Percentiles rank a stretch among this genome's conserved stretches.
Conservation (phyloP, 2,113 vertebrate genomes). For the Seriola dumerili region DNA sequence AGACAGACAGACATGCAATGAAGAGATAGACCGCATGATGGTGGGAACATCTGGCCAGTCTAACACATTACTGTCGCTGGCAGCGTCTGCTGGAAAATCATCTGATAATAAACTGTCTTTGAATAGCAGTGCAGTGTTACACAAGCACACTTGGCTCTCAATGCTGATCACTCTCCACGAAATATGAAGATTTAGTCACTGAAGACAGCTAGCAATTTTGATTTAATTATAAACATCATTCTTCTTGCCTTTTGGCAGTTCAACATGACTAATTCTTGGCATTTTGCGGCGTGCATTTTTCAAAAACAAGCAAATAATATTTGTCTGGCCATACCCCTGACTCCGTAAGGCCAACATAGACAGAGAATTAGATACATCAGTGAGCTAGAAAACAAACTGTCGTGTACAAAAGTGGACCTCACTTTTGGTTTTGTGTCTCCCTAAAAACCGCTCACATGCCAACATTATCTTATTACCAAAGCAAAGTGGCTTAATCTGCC, state of each 20-base stretch:
- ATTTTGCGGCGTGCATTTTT: neutral
- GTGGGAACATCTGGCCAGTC: slow-evolving; percentile 60
- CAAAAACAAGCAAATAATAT: slow-evolving; percentile 15
- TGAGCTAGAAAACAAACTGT: neutral
- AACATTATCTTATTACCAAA: too few species aligned
- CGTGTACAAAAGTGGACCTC: neutral
- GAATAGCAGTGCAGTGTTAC: slow-evolving; percentile 19
- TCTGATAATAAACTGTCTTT: slow-evolving; percentile 46
- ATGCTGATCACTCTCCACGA: slow-evolving; percentile 19
- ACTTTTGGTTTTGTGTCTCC: neutral
- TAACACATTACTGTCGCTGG: slow-evolving; percentile 36
- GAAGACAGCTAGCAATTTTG: slow-evolving; percentile 12
- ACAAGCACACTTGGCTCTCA: slow-evolving; percentile 28
- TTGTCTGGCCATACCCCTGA: slow-evolving; percentile 19
- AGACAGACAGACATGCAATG: neutral
- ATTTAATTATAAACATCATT: slow-evolving; percentile 34
- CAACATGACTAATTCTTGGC: slow-evolving; percentile 24
- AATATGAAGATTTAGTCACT: slow-evolving; percentile 1
- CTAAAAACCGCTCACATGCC: neutral
- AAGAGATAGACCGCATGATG: slow-evolving; percentile 6
- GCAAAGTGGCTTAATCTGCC: too few species aligned
- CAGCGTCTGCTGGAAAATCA: slow-evolving; percentile 49
- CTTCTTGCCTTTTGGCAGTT: slow-evolving; percentile 24
- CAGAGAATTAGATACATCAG: slow-evolving; percentile 1
- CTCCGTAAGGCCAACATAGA: neutral